Evolutionary conservation across 1,140 invertebrate genomes (phyloP).

Genomic region (Delia radicum): DNA sequence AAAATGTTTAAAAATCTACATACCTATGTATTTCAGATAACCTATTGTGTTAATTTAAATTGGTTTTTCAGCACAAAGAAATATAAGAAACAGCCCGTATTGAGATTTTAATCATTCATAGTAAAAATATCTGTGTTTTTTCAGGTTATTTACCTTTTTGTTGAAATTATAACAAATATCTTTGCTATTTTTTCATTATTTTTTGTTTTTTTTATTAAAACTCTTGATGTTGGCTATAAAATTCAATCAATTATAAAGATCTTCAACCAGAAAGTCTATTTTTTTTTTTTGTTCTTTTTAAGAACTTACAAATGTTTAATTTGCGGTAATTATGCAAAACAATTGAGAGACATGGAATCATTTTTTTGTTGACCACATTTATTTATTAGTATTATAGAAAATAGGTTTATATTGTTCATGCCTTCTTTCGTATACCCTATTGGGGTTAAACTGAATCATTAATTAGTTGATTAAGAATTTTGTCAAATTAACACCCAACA

Average conservation of each 20-base stretch:
- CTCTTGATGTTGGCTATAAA: background rate
- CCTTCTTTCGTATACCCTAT: background rate
- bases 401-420: background rate
- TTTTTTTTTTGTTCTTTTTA: background rate
- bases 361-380: background rate
- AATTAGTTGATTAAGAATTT: too few relatives aligned
- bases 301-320: background rate
- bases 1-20: background rate
- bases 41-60: constrained; percentile 14
- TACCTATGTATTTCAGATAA: background rate
- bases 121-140: background rate
- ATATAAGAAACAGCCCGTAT: background rate
- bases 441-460: background rate
- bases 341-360: background rate
- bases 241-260: background rate
- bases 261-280: background rate
- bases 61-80: background rate
- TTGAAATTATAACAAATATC: too few relatives aligned
- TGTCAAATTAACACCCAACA: too few relatives aligned
- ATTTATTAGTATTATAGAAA: background rate
- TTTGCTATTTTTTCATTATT: background rate
- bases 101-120: background rate
- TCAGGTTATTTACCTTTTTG: constrained; percentile 11
- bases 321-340: constrained; percentile 11
- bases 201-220: too few relatives aligned